These are phyloP conservation scores for Chirona hameri DNA, from an alignment of 2,888 invertebrate genomes.

Conservation along the genomic window DNA sequence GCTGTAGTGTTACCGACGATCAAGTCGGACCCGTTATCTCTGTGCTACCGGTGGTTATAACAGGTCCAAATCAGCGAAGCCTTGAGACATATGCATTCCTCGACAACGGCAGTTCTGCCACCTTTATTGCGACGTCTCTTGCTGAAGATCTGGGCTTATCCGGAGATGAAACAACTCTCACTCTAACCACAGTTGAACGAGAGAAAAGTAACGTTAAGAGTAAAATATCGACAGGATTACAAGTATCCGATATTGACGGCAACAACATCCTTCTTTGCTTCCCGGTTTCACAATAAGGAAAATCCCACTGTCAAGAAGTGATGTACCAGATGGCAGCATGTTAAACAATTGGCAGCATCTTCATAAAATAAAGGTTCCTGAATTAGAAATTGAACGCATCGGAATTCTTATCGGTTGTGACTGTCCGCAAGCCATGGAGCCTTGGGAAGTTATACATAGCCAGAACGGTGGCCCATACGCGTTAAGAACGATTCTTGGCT, in stretches of 20 bases:
- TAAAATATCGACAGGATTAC: not conserved
- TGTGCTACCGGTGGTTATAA: not conserved
- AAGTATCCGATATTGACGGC: not conserved
- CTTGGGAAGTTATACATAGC: not conserved
- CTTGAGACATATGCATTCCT: not conserved
- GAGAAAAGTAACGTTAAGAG: not conserved
- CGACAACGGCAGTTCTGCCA: not conserved
- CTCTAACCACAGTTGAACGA: not conserved
- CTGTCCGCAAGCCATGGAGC: not conserved
- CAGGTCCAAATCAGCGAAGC: not conserved
- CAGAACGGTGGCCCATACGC: not conserved
- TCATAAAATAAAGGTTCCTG: not conserved
- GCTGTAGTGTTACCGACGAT: not conserved
- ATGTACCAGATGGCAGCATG: not conserved
- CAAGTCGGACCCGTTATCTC: not conserved
- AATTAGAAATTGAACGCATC: not conserved
- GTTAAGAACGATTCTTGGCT: not conserved
- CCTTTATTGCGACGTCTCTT: not conserved
- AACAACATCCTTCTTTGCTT: not conserved
- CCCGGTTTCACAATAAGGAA: not conserved
- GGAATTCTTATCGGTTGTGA: not conserved
- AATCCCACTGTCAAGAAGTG: not conserved
- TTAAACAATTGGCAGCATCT: not conserved
- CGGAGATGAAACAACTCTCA: not conserved
- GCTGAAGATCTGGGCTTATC: not conserved